Percentiles rank a stretch among this genome's conserved stretches.
phyloP scores from a whole-genome alignment of 1,140 invertebrate genomes.

The Hormaphis cornu region DNA sequence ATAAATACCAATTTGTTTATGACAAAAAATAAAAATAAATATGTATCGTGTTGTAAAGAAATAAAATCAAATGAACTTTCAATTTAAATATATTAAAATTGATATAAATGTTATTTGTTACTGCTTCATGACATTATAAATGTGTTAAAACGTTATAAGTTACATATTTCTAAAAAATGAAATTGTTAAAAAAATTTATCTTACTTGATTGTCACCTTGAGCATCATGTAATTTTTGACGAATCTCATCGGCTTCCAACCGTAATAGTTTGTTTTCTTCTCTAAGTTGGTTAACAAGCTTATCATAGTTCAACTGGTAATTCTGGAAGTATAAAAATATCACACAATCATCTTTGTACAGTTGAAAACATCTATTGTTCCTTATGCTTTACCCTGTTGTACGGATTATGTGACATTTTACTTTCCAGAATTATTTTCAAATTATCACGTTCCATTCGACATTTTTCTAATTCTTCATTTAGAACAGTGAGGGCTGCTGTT shows the following conservation, averaged over 20 bases:
- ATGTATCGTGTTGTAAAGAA: too few relatives aligned
- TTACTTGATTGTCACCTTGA: slow-evolving; percentile 60
- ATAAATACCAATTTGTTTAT: too few relatives aligned
- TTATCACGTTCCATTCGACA: slow-evolving; percentile 68
- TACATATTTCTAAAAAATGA: too few relatives aligned
- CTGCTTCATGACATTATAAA: too few relatives aligned
- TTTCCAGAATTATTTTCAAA: slow-evolving; percentile 69
- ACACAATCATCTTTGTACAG: not conserved
- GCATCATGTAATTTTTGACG: slow-evolving; percentile 62
- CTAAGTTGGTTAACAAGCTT: slow-evolving; percentile 43
- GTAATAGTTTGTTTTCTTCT: slow-evolving; percentile 57
- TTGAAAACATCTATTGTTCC: not conserved
- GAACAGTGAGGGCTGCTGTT: slow-evolving; percentile 63
- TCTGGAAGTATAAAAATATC: not conserved
- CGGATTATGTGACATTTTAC: slow-evolving; percentile 10
- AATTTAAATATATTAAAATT: too few relatives aligned
- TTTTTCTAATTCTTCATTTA: slow-evolving; percentile 67
- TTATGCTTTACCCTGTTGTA: slow-evolving; percentile 4
- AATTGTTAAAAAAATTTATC: not conserved
- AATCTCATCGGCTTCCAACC: slow-evolving; percentile 58
- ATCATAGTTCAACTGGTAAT: slow-evolving; percentile 11
- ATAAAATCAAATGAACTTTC: too few relatives aligned
- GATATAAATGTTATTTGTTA: too few relatives aligned
- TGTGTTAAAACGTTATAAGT: too few relatives aligned
- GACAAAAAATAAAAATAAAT: too few relatives aligned